phyloP scores from a whole-genome alignment of 2,888 invertebrate species.

The Tenthredo notha region DNA sequence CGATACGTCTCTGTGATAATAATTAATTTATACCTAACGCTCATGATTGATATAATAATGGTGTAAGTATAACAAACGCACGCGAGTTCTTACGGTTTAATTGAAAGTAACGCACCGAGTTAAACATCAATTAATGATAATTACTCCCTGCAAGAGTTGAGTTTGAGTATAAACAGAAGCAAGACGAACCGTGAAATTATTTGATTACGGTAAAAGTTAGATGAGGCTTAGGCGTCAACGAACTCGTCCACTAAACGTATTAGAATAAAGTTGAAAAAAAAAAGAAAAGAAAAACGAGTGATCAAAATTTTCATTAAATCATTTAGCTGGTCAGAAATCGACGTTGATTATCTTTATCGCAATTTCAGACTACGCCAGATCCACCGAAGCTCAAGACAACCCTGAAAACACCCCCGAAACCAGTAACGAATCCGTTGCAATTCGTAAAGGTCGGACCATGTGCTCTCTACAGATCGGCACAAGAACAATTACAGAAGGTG shows the following conservation, averaged over 20 bases:
- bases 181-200: constrained; percentile 48
- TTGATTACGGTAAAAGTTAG: constrained; percentile 40
- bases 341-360: background rate
- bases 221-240: constrained; percentile 31
- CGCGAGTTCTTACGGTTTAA: constrained; percentile 25
- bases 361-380: constrained; percentile 72
- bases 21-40: constrained; percentile 9
- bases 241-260: constrained; percentile 23
- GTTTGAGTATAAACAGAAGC: background rate
- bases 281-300: background rate
- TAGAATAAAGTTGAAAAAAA: background rate
- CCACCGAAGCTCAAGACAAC: constrained; percentile 76
- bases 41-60: constrained; percentile 38
- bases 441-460: constrained; percentile 95
- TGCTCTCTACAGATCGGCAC: constrained; percentile 90
- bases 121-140: constrained; percentile 36
- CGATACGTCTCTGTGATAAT: background rate
- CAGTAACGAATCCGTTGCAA: constrained; percentile 92
- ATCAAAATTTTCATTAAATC: background rate
- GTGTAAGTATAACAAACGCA: background rate
- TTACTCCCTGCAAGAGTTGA: background rate
- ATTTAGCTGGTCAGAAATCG: background rate
- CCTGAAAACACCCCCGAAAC: constrained; percentile 86
- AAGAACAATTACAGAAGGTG: constrained; percentile 91
- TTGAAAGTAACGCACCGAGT: constrained; percentile 47